Base-by-base conservation (phyloP, 2,888 invertebrate species). In the Branchipolynoe longqiensis region DNA sequence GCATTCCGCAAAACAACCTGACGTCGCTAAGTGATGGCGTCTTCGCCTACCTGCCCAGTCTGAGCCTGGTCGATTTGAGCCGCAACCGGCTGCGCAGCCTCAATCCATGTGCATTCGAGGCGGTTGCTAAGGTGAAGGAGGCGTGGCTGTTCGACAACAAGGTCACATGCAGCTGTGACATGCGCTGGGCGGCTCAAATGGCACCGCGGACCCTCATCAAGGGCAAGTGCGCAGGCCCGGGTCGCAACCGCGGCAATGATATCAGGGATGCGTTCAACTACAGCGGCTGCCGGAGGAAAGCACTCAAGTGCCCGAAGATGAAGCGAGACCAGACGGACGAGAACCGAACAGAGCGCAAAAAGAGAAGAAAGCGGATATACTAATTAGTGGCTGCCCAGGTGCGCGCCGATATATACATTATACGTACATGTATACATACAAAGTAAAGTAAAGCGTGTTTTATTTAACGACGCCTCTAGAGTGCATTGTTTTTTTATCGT, bases 41-140 rank as follows among this genome's bases (percentile, higher is more conserved):
- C 33, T 88, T 89, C 78, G 6, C 48, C 1, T 36, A 58, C 8
- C 74, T 89, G 38, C 36, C 58, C 0, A 78, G 48, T 22, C 87
- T 89, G 22, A 84, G 84, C 28, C 56, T 56, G 25, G 18, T 89
- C 1, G 56, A 84, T 22, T 84, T 89, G 31, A 86, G 88, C 22
- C 40, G 82, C 59, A 89, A 89, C 69, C 36, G 62, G 4, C 83
- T 89, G 82, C 73, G 54, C 22, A 85, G 86, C 31, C 59, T 89
- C 78, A 89, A 89, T 83, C 88, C 88, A 25, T 89, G 89, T 59
- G 87, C 89, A 1, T 89, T 89, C 33, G 82, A 74, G n/a, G 62
- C 87, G 78, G 56, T 88, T 25, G n/a, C 48, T 12, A 73, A 74
- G 58, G 69, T 88, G 31, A 85, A 86, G 41, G 85, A 85, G 64